phyloP scores from a whole-genome alignment of 1,140 invertebrate genomes.

The Macrobrachium rosenbergii region DNA sequence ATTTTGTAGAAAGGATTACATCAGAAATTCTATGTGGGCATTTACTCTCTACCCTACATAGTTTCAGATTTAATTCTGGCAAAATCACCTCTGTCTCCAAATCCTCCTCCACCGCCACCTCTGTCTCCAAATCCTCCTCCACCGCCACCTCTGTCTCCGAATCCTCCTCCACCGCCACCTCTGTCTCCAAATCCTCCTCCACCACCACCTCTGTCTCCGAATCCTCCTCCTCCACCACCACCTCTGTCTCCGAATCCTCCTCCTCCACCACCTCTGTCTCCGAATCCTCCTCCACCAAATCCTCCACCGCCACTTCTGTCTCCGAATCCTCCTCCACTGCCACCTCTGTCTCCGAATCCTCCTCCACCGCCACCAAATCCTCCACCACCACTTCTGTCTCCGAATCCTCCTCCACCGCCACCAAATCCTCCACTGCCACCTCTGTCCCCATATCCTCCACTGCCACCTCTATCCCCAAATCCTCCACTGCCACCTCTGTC shows the following conservation, averaged over 20 bases:
- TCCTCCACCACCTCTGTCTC: constrained; percentile 5
- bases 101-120: too few relatives aligned
- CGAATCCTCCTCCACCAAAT: constrained; percentile 24
- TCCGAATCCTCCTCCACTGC: not conserved
- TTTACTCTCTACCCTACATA: too few relatives aligned
- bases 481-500: too few relatives aligned
- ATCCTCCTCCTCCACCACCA: not conserved
- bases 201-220: not conserved
- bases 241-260: not conserved
- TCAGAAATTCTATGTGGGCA: too few relatives aligned
- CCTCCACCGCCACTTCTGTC: not conserved
- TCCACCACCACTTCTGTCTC: constrained; percentile 1
- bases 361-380: not conserved
- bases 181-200: constrained; percentile 1
- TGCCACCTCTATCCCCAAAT: too few relatives aligned
- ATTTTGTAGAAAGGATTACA: too few relatives aligned
- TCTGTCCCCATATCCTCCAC: too few relatives aligned
- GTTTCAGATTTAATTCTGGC: too few relatives aligned
- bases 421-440: too few relatives aligned
- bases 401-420: not conserved
- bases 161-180: not conserved
- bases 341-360: not conserved
- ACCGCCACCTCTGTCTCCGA: not conserved
- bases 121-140: too few relatives aligned
- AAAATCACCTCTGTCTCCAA: too few relatives aligned